Evolutionary conservation across 2,797 vertebrate genomes (phyloP).

Genomic region (Brotula barbata): DNA sequence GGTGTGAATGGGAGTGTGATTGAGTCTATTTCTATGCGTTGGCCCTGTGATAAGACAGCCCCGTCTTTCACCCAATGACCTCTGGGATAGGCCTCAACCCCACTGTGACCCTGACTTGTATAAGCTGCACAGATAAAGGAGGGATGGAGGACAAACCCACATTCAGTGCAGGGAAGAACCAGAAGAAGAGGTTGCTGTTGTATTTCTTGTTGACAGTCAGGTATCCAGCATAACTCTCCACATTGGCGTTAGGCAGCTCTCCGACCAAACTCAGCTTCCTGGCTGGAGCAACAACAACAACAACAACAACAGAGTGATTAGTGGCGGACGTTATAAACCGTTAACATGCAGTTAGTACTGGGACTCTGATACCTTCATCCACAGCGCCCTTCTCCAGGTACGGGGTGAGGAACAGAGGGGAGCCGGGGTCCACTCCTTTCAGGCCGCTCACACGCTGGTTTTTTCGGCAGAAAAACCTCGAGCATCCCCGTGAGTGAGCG

Average conservation of each 20-base stretch:
- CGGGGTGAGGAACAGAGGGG: slow-evolving; percentile 85
- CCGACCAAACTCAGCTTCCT: slow-evolving; percentile 81
- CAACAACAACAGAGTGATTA: background rate
- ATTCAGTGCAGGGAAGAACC: slow-evolving; percentile 86
- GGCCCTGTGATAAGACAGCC: too few relatives aligned
- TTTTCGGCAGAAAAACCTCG: slow-evolving; percentile 76
- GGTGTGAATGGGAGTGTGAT: too few relatives aligned
- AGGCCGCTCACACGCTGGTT: slow-evolving; percentile 57
- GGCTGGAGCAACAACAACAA: slow-evolving; percentile 62
- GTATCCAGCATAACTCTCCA: slow-evolving; percentile 83
- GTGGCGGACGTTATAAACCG: too few relatives aligned
- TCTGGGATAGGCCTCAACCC: too few relatives aligned
- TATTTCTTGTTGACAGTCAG: slow-evolving; percentile 83
- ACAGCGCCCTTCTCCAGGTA: slow-evolving; percentile 81
- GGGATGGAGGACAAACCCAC: too few relatives aligned
- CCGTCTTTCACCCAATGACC: too few relatives aligned
- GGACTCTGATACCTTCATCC: slow-evolving; percentile 75
- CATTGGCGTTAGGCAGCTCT: slow-evolving; percentile 75
- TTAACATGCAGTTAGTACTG: too few relatives aligned
- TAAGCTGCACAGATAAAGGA: too few relatives aligned
- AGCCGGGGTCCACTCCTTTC: slow-evolving; percentile 71
- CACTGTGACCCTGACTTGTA: background rate
- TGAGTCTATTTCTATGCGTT: too few relatives aligned
- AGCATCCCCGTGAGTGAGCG: slow-evolving; percentile 63
- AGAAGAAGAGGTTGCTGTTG: slow-evolving; percentile 91